Conservation (phyloP, 2,797 vertebrate genomes). For the Platalea minor region DNA sequence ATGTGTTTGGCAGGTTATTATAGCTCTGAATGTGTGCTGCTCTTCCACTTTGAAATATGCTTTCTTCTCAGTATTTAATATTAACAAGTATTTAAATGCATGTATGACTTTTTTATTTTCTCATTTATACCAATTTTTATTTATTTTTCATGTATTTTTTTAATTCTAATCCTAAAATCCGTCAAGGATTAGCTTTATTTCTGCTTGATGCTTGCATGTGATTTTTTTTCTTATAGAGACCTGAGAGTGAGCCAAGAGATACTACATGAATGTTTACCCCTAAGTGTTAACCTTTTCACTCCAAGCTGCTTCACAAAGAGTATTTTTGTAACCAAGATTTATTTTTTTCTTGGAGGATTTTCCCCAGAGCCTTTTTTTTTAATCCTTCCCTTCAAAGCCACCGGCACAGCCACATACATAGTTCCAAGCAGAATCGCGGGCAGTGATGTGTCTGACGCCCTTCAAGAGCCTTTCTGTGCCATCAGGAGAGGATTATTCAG, state of each 20-base stretch:
- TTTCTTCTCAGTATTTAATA: background rate
- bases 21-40: background rate
- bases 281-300: background rate
- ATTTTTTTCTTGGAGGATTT: background rate
- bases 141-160: background rate
- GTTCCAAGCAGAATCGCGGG: accelerated
- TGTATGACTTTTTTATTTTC: background rate
- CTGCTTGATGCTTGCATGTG: background rate
- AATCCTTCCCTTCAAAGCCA: background rate
- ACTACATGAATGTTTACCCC: background rate
- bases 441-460: background rate
- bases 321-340: background rate
- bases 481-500: background rate
- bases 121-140: background rate
- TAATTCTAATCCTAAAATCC: background rate
- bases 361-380: background rate
- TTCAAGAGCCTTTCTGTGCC: background rate
- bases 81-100: background rate
- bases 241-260: background rate
- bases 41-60: background rate
- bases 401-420: background rate
- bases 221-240: background rate
- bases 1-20: background rate
- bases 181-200: background rate
- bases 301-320: background rate